Evolutionary conservation across 2,113 vertebrate species (phyloP).

Genomic region (Cryptotis parvus): DNA sequence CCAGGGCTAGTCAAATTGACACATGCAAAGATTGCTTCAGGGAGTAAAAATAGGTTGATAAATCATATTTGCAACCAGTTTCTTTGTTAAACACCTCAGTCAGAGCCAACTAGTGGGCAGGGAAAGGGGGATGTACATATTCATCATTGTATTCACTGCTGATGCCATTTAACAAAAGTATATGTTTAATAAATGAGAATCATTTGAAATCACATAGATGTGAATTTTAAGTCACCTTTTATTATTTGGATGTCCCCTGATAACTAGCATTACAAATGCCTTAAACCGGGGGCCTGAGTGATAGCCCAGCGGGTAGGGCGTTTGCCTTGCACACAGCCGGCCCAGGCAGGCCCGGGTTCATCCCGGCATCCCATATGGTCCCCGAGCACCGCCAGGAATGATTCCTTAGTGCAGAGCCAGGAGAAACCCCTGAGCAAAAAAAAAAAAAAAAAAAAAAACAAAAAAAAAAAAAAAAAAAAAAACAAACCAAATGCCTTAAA

Average conservation of each 20-base stretch:
- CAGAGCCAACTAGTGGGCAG: neutral
- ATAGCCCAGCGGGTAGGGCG: too few relatives aligned
- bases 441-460: too few relatives aligned
- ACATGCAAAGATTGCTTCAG: neutral
- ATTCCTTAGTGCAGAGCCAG: too few relatives aligned
- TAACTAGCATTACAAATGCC: neutral
- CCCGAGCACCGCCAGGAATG: too few relatives aligned
- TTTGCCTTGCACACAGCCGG: too few relatives aligned
- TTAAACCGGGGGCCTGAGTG: too few relatives aligned
- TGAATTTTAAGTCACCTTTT: neutral
- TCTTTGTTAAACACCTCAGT: neutral
- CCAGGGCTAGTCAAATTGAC: neutral
- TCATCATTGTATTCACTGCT: neutral
- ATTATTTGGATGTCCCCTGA: neutral
- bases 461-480: too few relatives aligned
- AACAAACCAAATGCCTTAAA: neutral
- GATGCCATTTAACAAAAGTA: neutral
- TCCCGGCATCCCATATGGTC: too few relatives aligned
- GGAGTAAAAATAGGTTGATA: neutral
- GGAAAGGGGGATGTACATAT: neutral
- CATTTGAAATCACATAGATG: neutral
- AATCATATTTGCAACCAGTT: neutral
- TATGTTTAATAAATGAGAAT: neutral
- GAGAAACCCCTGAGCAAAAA: too few relatives aligned
- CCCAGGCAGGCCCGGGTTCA: too few relatives aligned